These are phyloP conservation scores for Apodemus sylvaticus DNA, from an alignment of 2,113 vertebrate species.

Conservation along the genomic window DNA sequence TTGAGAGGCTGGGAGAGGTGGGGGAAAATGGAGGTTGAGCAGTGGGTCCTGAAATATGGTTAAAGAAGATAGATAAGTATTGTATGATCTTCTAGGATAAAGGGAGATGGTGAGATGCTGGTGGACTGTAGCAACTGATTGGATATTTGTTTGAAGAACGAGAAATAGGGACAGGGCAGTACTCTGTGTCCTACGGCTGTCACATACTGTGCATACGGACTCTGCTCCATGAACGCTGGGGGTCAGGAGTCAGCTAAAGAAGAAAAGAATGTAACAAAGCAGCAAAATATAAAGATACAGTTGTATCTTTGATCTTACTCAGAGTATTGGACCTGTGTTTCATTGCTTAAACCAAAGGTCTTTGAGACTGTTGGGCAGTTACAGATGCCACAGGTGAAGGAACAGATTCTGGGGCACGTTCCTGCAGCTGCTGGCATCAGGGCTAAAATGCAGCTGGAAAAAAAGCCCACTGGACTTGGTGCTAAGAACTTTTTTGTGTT, in stretches of 20 bases:
- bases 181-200: neutral
- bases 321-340: neutral
- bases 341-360: neutral
- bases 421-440: neutral
- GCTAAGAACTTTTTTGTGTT: neutral
- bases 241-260: neutral
- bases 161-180: neutral
- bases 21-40: neutral
- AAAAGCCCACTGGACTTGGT: neutral
- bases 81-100: neutral
- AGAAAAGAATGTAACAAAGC: neutral
- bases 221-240: neutral
- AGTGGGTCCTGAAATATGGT: neutral
- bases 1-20: neutral
- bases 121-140: neutral
- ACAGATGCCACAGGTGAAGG: neutral
- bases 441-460: neutral
- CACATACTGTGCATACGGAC: neutral
- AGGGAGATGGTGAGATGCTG: neutral
- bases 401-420: neutral
- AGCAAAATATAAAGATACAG: neutral
- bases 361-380: neutral
- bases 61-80: too few species aligned
- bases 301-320: neutral
- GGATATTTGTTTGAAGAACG: neutral